These are phyloP conservation scores for Ichneumon xanthorius DNA, from an alignment of 2,888 invertebrate genomes.

Conservation along the genomic window DNA sequence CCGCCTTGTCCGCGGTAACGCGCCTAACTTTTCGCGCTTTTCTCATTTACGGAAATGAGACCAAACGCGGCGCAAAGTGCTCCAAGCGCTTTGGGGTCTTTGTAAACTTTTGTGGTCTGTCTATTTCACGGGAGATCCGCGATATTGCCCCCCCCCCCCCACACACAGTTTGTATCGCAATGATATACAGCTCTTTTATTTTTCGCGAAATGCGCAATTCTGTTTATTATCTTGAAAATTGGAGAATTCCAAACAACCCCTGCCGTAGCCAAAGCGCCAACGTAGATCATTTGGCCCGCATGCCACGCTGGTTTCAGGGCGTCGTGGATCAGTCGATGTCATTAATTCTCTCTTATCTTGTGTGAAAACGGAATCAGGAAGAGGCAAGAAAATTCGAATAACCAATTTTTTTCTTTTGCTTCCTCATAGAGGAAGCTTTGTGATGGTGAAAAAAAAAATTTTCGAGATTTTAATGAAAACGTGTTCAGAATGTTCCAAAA, in stretches of 20 bases:
- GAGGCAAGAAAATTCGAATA: no score
- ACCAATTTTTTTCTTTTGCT: no score
- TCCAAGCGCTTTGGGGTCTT: background rate
- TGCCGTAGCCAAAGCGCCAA: background rate
- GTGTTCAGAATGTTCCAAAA: no score
- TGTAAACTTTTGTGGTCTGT: background rate
- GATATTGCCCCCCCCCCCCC: no score
- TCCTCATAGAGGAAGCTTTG: no score
- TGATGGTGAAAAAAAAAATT: no score
- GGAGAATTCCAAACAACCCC: background rate
- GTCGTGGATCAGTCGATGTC: background rate
- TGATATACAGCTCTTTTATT: no score
- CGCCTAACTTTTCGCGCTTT: background rate
- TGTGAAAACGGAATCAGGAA: background rate
- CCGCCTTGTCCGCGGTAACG: background rate
- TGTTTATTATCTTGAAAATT: background rate
- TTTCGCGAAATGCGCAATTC: no score
- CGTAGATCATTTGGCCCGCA: no score
- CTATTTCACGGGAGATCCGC: background rate
- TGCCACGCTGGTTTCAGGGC: no score
- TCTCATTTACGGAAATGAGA: background rate
- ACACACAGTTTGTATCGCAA: no score
- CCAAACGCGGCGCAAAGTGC: background rate
- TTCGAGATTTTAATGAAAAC: no score
- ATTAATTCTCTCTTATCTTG: background rate